Evolutionary conservation across 2,888 invertebrate genomes (phyloP).

Genomic region (Microplitis manilae): DNA sequence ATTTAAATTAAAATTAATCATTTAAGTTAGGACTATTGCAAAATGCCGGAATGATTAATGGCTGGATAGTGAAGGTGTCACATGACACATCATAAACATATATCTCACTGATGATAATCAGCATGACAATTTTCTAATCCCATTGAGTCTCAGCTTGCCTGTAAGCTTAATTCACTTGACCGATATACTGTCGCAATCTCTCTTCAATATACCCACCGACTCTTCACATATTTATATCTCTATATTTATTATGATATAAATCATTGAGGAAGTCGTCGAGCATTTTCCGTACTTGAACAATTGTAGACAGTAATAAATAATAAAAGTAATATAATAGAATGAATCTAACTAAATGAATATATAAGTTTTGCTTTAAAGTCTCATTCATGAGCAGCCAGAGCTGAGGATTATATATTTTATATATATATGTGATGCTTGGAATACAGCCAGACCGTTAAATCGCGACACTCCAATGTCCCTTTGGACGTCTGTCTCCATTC

Average conservation of each 20-base stretch:
- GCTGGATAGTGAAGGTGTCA: constrained; percentile 17
- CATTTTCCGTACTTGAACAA: constrained; percentile 7
- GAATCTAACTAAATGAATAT: neutral
- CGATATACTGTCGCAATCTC: constrained; percentile 22
- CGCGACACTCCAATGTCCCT: constrained; percentile 49
- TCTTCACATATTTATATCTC: constrained; percentile 4
- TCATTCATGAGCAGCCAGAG: constrained; percentile 61
- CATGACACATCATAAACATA: constrained; percentile 15
- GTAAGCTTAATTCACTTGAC: constrained; percentile 34
- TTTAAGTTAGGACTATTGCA: neutral
- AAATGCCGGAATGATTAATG: neutral
- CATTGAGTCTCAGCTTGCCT: constrained; percentile 23
- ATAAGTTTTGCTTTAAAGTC: constrained; percentile 39
- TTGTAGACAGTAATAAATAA: constrained; percentile 9
- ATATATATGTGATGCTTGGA: constrained; percentile 59
- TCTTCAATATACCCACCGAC: constrained; percentile 5
- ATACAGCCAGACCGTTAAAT: constrained; percentile 57
- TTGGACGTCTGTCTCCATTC: constrained; percentile 47
- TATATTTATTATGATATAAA: neutral
- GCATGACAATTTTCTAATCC: constrained; percentile 41
- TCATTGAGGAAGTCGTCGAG: neutral
- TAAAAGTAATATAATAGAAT: constrained; percentile 23
- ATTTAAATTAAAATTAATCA: neutral
- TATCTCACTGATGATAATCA: constrained; percentile 12
- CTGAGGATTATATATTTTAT: constrained; percentile 9